These are phyloP conservation scores for Amphipoea lucens DNA, from an alignment of 2,888 invertebrate species.

Conservation along the genomic window DNA sequence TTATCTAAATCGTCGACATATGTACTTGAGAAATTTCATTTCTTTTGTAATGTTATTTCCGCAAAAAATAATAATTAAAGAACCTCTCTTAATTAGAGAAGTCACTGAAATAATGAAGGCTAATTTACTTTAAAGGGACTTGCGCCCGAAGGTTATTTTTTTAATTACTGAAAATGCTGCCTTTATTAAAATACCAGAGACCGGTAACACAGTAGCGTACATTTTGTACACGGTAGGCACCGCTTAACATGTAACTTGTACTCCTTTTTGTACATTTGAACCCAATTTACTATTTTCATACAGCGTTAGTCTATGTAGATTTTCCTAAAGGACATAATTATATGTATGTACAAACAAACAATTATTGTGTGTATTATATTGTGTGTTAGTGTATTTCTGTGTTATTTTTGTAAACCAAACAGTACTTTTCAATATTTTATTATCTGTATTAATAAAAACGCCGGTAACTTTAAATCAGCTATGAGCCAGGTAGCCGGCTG, in stretches of 20 bases:
- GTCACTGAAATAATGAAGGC: slow-evolving; percentile 23
- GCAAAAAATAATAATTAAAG: slow-evolving; percentile 11
- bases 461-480: no score
- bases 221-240: not conserved
- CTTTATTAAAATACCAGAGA: not conserved
- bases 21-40: not conserved
- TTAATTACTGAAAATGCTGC: slow-evolving; percentile 5
- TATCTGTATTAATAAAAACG: no score
- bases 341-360: no score
- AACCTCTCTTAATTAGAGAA: slow-evolving; percentile 16
- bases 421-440: not conserved
- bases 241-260: not conserved
- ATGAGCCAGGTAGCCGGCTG: no score
- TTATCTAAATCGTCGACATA: not conserved
- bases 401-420: not conserved
- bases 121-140: slow-evolving; percentile 29
- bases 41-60: not conserved
- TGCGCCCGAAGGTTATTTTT: slow-evolving; percentile 1
- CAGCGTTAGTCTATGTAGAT: not conserved
- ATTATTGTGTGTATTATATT: not conserved
- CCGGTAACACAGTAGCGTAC: not conserved
- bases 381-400: not conserved
- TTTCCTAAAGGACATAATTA: not conserved
- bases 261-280: not conserved
- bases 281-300: not conserved